A percentile compares a stretch with the other conserved stretches of the same genome.
phyloP scores from a whole-genome alignment of 2,797 vertebrate species.

The Sitta carolinensis region DNA sequence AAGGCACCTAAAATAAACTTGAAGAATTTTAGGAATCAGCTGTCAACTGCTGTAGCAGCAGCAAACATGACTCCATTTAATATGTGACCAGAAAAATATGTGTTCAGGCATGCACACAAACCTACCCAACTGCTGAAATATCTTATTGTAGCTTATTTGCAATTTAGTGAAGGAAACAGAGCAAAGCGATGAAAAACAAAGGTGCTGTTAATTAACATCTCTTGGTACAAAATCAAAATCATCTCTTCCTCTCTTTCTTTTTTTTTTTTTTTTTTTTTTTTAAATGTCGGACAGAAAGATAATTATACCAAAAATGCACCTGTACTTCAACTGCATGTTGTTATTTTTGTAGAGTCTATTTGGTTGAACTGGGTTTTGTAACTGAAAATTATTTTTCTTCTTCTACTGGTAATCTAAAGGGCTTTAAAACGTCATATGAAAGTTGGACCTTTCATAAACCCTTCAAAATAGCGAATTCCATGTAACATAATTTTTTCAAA shows the following conservation, averaged over 20 bases:
- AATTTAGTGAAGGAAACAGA: background rate
- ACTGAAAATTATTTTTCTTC: background rate
- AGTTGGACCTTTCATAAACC: background rate
- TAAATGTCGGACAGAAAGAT: background rate
- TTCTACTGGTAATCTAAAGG: background rate
- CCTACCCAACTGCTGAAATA: background rate
- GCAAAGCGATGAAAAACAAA: background rate
- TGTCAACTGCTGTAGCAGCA: background rate
- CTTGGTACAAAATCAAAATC: background rate
- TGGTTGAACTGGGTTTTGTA: background rate
- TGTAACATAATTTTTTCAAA: background rate
- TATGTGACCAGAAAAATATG: background rate
- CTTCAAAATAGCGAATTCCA: background rate
- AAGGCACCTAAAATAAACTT: background rate
- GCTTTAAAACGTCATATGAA: background rate
- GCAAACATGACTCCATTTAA: background rate
- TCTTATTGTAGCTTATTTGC: background rate
- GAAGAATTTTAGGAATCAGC: background rate
- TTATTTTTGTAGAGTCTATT: background rate
- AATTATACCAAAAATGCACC: background rate
- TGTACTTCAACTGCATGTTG: background rate
- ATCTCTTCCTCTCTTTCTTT: accelerated
- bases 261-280: background rate
- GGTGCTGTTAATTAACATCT: background rate
- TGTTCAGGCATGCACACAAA: background rate